A percentile compares a stretch with the other conserved stretches of the same genome.
These are phyloP conservation scores for Microtus richardsoni DNA, from an alignment of 2,113 vertebrate species.

Conservation along the genomic window DNA sequence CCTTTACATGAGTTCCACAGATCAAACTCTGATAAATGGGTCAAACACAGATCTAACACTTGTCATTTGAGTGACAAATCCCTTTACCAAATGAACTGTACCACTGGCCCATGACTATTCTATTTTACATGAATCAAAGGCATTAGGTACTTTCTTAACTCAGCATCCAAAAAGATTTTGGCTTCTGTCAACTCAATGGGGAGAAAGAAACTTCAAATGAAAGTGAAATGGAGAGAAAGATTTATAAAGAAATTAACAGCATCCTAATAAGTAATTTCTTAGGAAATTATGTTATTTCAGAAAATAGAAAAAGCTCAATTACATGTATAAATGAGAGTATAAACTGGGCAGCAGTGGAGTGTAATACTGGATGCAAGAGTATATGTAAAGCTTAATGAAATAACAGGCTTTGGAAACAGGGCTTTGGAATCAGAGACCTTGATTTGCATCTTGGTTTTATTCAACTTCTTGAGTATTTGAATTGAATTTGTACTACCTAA, in stretches of 20 bases:
- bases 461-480: background rate
- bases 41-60: background rate
- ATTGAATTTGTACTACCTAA: background rate
- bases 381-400: background rate
- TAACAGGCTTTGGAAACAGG: background rate
- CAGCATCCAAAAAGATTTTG: background rate
- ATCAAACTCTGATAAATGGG: background rate
- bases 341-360: background rate
- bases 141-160: conserved; percentile 47
- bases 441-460: background rate
- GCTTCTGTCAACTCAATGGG: background rate
- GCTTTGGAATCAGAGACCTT: conserved; percentile 23
- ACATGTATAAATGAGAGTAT: background rate
- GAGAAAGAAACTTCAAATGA: conserved; percentile 36
- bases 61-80: background rate
- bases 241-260: background rate
- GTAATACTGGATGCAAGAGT: background rate
- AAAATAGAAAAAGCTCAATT: background rate
- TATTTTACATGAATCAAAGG: background rate
- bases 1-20: background rate
- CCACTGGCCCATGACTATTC: background rate
- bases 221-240: background rate
- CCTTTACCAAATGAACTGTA: background rate
- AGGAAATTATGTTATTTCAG: background rate
- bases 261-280: conserved; percentile 1